Evolutionary conservation across 1,140 invertebrate species (phyloP).

Genomic region (Thrips palmi): DNA sequence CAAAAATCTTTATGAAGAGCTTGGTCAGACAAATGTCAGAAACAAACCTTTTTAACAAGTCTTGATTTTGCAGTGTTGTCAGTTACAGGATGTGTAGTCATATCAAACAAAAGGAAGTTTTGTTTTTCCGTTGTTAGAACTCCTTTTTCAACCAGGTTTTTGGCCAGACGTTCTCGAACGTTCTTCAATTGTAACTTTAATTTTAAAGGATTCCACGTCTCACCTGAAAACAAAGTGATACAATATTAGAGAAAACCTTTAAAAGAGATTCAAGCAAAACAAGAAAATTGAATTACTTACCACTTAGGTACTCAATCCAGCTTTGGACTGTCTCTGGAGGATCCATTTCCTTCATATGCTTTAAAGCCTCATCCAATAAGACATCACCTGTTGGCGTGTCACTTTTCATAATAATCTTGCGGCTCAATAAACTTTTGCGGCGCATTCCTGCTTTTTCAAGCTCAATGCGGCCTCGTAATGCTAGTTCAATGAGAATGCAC

Average conservation of each 20-base stretch:
- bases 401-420: conserved; percentile 63
- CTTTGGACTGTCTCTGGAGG: conserved; percentile 93
- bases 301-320: conserved; percentile 99
- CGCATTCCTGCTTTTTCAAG: conserved; percentile 93
- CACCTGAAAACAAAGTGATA: conserved; percentile 41
- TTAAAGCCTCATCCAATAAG: conserved; percentile 92
- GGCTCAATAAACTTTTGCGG: conserved; percentile 66
- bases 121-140: conserved; percentile 99
- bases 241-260: conserved; percentile 10
- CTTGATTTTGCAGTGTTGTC: conserved; percentile 92
- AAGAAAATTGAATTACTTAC: conserved; percentile 31
- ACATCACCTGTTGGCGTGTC: conserved; percentile 95
- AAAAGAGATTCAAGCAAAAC: conserved; percentile 6
- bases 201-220: conserved; percentile 99
- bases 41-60: conserved; percentile 95
- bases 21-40: too few relatives aligned
- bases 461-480: conserved; percentile 83
- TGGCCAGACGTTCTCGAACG: conserved; percentile 94
- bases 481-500: conserved; percentile 95
- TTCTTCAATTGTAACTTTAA: conserved; percentile 96
- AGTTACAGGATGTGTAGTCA: conserved; percentile 98
- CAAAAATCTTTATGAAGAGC: background rate
- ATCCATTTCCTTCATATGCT: conserved; percentile 95
- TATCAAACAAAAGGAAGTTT: conserved; percentile 98
- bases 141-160: conserved; percentile 99